Conservation (phyloP, 2,113 vertebrate species). For the Crotalus tigris region DNA sequence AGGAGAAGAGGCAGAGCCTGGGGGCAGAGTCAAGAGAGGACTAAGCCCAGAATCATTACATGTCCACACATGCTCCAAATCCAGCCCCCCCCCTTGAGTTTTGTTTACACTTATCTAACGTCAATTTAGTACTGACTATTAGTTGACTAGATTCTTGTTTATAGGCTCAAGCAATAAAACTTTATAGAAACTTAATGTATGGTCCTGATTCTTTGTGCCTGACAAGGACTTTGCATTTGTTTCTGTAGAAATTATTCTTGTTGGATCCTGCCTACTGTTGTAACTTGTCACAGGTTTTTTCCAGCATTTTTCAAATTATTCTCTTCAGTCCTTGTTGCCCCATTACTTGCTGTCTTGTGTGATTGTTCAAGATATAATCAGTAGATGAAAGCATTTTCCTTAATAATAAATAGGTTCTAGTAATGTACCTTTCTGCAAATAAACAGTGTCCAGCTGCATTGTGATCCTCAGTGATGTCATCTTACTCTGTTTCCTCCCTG, state of each 20-base stretch:
- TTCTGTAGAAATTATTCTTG: background rate
- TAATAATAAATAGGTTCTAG: conserved; percentile 41
- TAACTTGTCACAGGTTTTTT: conserved; percentile 7
- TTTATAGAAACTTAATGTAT: background rate
- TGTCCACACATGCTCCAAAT: background rate
- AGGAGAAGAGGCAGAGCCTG: background rate
- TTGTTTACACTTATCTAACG: background rate
- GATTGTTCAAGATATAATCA: conserved; percentile 52
- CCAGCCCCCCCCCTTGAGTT: background rate
- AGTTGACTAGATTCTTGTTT: background rate
- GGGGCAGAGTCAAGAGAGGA: background rate
- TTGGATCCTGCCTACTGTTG: background rate
- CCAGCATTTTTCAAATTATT: conserved; percentile 29
- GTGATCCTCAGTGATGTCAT: background rate
- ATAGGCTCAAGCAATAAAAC: background rate
- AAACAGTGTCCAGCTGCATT: conserved; percentile 13
- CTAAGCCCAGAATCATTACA: background rate
- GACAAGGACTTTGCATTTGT: background rate
- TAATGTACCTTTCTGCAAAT: conserved; percentile 15
- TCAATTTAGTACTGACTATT: background rate
- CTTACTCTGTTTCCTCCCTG: conserved; percentile 34
- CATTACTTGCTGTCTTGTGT: conserved; percentile 46
- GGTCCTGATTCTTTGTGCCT: background rate
- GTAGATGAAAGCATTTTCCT: conserved; percentile 45
- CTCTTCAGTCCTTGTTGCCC: conserved; percentile 41